Conservation (phyloP, 1,140 invertebrate species). For the Caenorhabditis briggsae region DNA sequence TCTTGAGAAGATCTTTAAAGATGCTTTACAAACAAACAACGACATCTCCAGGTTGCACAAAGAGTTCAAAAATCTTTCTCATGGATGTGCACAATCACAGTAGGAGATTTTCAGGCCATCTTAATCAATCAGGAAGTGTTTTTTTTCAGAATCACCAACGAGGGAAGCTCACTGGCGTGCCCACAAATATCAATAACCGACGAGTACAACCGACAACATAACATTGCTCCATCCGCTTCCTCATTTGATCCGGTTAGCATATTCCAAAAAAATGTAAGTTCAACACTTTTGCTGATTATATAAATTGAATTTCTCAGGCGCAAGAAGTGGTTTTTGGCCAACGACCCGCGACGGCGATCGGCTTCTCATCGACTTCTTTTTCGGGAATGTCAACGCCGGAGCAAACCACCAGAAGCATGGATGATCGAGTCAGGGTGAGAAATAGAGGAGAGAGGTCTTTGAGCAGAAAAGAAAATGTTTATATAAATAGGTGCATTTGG, state of each 20-base stretch:
- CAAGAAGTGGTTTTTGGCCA: slow-evolving; percentile 69
- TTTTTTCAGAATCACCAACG: slow-evolving; percentile 25
- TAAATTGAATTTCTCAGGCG: slow-evolving; percentile 26
- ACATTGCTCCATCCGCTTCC: slow-evolving; percentile 66
- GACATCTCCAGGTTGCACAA: slow-evolving; percentile 73
- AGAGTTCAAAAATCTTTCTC: slow-evolving; percentile 73
- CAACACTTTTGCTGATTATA: background rate
- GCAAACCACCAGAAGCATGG: slow-evolving; percentile 26
- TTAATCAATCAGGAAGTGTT: background rate
- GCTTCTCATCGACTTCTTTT: slow-evolving; percentile 69
- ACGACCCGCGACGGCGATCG: slow-evolving; percentile 76
- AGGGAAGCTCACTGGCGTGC: slow-evolving; percentile 56
- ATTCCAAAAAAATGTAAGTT: slow-evolving; percentile 60
- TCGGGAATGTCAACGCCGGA: slow-evolving; percentile 62
- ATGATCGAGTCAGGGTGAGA: slow-evolving; percentile 45
- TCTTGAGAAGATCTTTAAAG: slow-evolving; percentile 59
- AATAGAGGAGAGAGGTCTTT: background rate
- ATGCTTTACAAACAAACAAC: slow-evolving; percentile 34
- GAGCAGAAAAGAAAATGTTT: background rate
- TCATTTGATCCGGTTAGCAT: slow-evolving; percentile 70
- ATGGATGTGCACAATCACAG: slow-evolving; percentile 53
- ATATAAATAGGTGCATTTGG: too few relatives aligned
- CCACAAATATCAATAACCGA: slow-evolving; percentile 76
- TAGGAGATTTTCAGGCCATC: background rate
- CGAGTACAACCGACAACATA: slow-evolving; percentile 73